Conservation (phyloP, 2,113 vertebrate genomes). For the Takifugu bimaculatus region DNA sequence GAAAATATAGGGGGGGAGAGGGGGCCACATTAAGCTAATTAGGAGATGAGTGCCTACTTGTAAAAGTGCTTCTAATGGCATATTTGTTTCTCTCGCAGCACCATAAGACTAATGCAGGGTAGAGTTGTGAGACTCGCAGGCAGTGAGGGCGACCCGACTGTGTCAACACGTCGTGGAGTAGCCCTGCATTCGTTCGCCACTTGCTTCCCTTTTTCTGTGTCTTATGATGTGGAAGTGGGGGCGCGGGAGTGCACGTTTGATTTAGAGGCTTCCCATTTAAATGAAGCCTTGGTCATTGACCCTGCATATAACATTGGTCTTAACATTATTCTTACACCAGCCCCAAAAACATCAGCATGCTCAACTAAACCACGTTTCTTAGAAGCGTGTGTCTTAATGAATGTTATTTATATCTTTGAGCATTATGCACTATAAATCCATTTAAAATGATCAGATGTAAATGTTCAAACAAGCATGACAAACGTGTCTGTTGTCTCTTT, state of each 20-base stretch:
- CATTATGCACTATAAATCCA: not conserved
- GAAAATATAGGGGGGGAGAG: conserved; percentile 86
- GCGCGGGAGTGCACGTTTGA: too few species aligned
- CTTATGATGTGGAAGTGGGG: too few species aligned
- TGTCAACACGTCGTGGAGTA: conserved; percentile 4
- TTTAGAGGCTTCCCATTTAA: too few species aligned
- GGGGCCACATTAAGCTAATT: conserved; percentile 99
- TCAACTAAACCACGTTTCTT: conserved; percentile 2
- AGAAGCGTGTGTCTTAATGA: not conserved
- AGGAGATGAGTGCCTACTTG: conserved; percentile 98
- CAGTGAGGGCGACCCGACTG: conserved; percentile 76
- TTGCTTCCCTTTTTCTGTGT: conserved; percentile 34
- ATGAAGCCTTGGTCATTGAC: not conserved
- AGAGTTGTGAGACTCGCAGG: conserved; percentile 79
- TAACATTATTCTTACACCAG: not conserved
- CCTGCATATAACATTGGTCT: conserved; percentile 7
- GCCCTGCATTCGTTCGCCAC: not conserved
- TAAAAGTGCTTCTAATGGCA: conserved; percentile 99
- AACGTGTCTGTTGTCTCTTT: conserved; percentile 22
- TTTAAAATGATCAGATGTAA: not conserved
- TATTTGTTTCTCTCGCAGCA: conserved; percentile 94
- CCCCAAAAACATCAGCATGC: not conserved
- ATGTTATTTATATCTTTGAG: conserved; percentile 2
- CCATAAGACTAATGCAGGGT: conserved; percentile 84
- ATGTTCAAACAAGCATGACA: not conserved